These are phyloP conservation scores for Sabatieria punctata DNA, from an alignment of 2,888 invertebrate genomes.

Conservation along the genomic window DNA sequence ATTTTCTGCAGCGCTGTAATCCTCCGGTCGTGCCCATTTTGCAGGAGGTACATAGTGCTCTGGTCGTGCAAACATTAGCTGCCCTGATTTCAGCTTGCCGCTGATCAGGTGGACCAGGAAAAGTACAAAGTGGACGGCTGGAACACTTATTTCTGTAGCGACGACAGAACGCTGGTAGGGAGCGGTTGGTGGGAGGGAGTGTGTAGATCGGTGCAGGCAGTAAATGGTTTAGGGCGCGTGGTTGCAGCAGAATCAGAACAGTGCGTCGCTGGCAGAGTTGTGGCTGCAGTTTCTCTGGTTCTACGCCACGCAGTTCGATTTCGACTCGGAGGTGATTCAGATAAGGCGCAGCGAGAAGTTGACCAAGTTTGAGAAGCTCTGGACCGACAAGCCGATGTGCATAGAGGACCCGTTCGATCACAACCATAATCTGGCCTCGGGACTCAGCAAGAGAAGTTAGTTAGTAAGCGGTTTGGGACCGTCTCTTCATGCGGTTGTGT, in stretches of 20 bases:
- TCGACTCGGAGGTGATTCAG: conserved; percentile 13
- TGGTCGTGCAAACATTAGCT: too few species aligned
- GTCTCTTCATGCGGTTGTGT: too few species aligned
- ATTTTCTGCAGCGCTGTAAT: conserved; percentile 42
- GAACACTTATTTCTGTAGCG: conserved; percentile 42
- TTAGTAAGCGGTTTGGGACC: conserved; percentile 12
- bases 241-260: conserved; percentile 12
- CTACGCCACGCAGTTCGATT: conserved; percentile 36
- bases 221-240: background rate
- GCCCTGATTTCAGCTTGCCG: background rate
- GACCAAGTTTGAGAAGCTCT: conserved; percentile 41
- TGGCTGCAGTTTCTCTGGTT: conserved; percentile 42
- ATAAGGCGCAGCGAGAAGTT: conserved; percentile 21
- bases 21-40: conserved; percentile 45
- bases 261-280: conserved; percentile 23
- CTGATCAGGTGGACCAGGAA: conserved; percentile 11
- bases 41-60: conserved; percentile 41
- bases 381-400: conserved; percentile 41
- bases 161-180: conserved; percentile 35
- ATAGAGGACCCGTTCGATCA: conserved; percentile 48
- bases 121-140: conserved; percentile 37
- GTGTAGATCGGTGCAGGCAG: background rate
- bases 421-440: conserved; percentile 43
- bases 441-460: conserved; percentile 42
- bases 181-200: conserved; percentile 8